Base-by-base conservation (phyloP, 2,888 invertebrate species). In the Drosophila conformis region DNA sequence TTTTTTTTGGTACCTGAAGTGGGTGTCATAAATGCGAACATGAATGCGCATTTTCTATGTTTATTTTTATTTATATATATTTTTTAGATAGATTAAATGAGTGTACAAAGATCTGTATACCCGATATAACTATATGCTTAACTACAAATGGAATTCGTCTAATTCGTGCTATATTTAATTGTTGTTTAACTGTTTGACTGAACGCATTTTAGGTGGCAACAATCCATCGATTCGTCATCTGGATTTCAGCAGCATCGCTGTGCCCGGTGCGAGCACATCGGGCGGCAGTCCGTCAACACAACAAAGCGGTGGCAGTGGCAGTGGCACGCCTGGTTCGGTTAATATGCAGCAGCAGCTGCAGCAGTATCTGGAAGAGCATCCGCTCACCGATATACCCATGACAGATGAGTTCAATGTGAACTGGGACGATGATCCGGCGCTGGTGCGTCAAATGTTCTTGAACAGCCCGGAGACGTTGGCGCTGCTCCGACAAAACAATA, bases 391-490 rank as follows among this genome's bases (percentile, higher is more conserved):
- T 36, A 73, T 87, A 31, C 86, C 86, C n/a, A 53, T 69, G 80
- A 90, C 88, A 13, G 89, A 91, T 73, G 93, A 94, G 25, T 93
- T 93, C 51, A 91, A 92, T 71, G 92, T 93, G 6, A 93, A 93
- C 48, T 94, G 94, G 15, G 96, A 97, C 90, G 96, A 98, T 91
- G 97, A 98, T 93, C 98, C 98, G 10, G 96, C 96, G 25, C 95
- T 96, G 87, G 97, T 98, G 64, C 94, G 97, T 77, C 96, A 98
- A 89, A 96, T 97, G 96, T 96, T 98, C 86, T 93, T 98, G 51
- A 96, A 96, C 35, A 98, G 98, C 93, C 99, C 99, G 0, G 97
- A 98, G 91, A 97, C 98, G 91, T 93, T 99, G 66, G 96, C 98
- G 1, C 92, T 98, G 69, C 94, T 99, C 10, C 97, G 98, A 91